Evolutionary conservation across 2,888 invertebrate species (phyloP).

Genomic region (Actias luna): DNA sequence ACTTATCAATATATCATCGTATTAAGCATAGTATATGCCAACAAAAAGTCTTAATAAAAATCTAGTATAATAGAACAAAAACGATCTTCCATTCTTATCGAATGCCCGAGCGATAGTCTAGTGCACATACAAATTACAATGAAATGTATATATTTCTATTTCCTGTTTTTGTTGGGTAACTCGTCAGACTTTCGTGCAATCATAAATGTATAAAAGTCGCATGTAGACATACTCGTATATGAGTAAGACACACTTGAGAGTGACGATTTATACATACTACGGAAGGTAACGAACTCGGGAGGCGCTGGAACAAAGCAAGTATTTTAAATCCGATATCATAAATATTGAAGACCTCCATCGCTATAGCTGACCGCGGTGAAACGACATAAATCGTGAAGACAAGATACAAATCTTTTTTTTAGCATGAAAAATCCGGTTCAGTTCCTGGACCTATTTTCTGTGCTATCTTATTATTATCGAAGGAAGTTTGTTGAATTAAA

Average conservation of each 20-base stretch:
- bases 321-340: conserved; percentile 16
- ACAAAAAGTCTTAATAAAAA: not conserved
- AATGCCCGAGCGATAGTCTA: not conserved
- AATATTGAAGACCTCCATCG: conserved; percentile 14
- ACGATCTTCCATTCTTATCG: not conserved
- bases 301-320: conserved; percentile 10
- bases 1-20: not conserved
- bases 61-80: not conserved
- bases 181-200: not conserved
- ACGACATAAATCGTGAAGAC: conserved; percentile 29
- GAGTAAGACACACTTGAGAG: not conserved
- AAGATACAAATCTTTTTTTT: conserved; percentile 28
- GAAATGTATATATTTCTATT: conserved; percentile 2
- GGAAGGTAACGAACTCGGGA: conserved; percentile 8
- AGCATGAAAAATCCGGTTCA: conserved; percentile 22
- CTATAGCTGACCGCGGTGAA: conserved; percentile 16
- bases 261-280: conserved; percentile 3
- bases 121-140: conserved; percentile 4
- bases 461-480: conserved; percentile 9
- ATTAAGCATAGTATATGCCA: not conserved
- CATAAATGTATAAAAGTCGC: not conserved
- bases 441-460: conserved; percentile 10
- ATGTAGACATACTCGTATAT: not conserved
- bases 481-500: not conserved
- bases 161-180: conserved; percentile 2